Base-by-base conservation (phyloP, 1,140 invertebrate species). In the Neuroterus valhalla region DNA sequence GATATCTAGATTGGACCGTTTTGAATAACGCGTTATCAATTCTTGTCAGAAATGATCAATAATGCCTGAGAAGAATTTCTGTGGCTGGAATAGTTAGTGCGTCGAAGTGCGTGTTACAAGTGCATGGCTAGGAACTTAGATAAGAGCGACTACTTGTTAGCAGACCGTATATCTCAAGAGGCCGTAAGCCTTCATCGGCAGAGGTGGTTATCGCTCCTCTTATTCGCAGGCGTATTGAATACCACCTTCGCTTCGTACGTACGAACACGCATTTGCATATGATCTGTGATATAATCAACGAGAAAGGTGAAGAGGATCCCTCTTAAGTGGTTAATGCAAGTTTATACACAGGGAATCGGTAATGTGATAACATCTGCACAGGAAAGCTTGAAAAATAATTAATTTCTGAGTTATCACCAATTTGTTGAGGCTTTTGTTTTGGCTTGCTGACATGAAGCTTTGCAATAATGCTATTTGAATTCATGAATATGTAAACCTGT, bases 101-200 rank as follows among this genome's bases (percentile, higher is more conserved):
- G 55, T 62, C n/a, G 21, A 62, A 62, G 23, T 62, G 55, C 55
- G 55, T 62, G 55, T n/a, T 62, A 62, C 31, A 62, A 38, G 55
- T 62, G n/a, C n/a, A n/a, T n/a, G 55, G 55, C 55, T 62, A 14
- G 55, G 14, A 62, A 31, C 26, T 15, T 14, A 62, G 55, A 62
- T 62, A 62, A 62, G 55, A 62, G 55, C 26, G 55, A 62, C 55
- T 62, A 62, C 55, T 62, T 62, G 55, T 62, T 62, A 62, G 55
- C 55, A 62, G 55, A 62, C 55, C 55, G 55, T 62, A 62, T 62
- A 62, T 62, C 55, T 62, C 55, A 31, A 62, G 23, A 31, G 21
- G 55, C 55, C n/a, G 23, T 15, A 26, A 62, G 55, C 55, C 26
- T 62, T 62, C 55, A 62, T 62, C 55, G 55, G 55, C 52, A 55